Evolutionary conservation across 30 jellyfish, hydroid and myxozoan genomes (phyloP), one percentile per base, ranked within the genome.

Genomic region (Chironex yamaguchii): DNA sequence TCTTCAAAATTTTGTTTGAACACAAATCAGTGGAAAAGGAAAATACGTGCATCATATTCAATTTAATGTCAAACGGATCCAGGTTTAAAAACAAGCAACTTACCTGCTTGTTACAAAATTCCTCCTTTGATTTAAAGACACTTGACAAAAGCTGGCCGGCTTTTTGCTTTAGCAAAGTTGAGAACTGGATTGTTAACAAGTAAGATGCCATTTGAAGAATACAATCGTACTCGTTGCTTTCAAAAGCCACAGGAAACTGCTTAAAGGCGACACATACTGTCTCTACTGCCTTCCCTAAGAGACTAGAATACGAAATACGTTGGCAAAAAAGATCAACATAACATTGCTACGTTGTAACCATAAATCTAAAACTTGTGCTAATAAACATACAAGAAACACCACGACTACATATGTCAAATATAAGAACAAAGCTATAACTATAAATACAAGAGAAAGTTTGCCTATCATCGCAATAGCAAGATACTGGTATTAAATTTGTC

Each of bases 41-140:
- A n/a, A n/a, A n/a, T n/a, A n/a, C n/a, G n/a, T n/a, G n/a, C n/a
- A 25, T 29, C 62, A 0, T 1, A 28, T 24, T 30, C 64, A 1
- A 67, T 35, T 0, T 71, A 36, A 33, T 11, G 27, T 14, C 84
- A 74, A 6, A 25, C 13, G 17, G 70, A n/a, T 17, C 36, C 1
- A 1, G 70, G 6, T 9, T 26, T 28, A 34, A 36, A 25, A 21
- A 62, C 50, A 1, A 1, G 13, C 23, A 25, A 22, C 24, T 68
- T 30, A 85, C 95, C 95, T 85, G 73, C 62, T 68, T 71, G 34
- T 85, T 82, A 48, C 64, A 71, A 14, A 85, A 72, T 26, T 84
- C 94, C 13, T 84, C 77, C 54, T 82, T 91, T n/a, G 90, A 69
- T n/a, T 84, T 29, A 72, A 77, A 94, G 83, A 94, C 54, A 52